Conservation (phyloP, 2,113 vertebrate species). For the Oreochromis spilurus region DNA sequence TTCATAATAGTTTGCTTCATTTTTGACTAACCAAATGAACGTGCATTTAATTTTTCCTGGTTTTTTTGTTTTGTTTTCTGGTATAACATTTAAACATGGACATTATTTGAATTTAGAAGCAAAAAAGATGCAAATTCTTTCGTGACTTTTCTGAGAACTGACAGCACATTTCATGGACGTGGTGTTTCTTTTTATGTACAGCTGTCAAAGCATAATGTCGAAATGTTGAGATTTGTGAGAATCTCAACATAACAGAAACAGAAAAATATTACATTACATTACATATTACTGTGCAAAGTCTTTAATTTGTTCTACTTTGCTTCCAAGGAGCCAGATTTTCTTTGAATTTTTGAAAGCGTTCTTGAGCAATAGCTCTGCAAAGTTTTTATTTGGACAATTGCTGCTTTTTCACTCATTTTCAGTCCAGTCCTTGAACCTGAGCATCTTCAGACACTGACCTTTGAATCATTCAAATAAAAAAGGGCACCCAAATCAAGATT, state of each 20-base stretch:
- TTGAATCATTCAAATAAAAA: neutral
- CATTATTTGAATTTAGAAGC: neutral
- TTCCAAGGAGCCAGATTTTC: neutral
- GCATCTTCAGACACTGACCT: fast-evolving
- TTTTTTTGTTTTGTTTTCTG: fast-evolving
- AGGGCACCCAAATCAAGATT: fast-evolving
- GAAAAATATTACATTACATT: neutral
- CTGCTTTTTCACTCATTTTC: neutral
- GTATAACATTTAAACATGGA: neutral
- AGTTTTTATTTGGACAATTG: neutral
- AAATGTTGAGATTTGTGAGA: neutral
- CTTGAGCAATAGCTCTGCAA: neutral
- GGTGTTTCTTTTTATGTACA: neutral
- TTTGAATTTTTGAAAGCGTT: neutral
- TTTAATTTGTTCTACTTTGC: neutral
- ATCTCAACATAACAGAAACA: neutral
- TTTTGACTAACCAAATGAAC: neutral
- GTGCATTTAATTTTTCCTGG: neutral
- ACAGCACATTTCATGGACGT: neutral
- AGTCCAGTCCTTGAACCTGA: neutral
- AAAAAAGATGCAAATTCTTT: neutral
- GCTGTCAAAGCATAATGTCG: neutral
- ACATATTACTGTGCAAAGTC: neutral
- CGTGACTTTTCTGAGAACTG: fast-evolving
- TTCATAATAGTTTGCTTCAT: neutral